Evolutionary conservation across 1,140 invertebrate species (phyloP).

Genomic region (Macrosteles quadrilineatus): DNA sequence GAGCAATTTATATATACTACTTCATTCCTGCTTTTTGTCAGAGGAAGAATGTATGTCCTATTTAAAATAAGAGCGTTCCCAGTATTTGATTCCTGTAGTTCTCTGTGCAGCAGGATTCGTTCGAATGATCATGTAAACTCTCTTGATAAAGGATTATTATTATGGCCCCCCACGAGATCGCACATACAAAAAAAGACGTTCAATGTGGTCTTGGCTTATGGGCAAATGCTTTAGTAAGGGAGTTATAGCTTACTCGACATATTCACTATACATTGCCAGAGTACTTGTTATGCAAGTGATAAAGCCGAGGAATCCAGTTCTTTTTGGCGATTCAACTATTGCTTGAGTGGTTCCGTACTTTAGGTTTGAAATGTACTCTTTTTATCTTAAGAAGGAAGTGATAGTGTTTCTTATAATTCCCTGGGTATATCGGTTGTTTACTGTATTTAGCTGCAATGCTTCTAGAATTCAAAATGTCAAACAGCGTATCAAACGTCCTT

Average conservation of each 20-base stretch:
- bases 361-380: background rate
- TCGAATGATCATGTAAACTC: slow-evolving; percentile 18
- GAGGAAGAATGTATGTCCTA: slow-evolving; percentile 1
- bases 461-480: slow-evolving; percentile 26
- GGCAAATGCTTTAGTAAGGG: slow-evolving; percentile 30
- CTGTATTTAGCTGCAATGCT: no score
- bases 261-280: no score
- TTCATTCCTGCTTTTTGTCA: background rate
- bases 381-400: background rate
- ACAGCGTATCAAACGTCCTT: no score
- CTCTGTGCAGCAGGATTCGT: no score
- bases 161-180: slow-evolving; percentile 30
- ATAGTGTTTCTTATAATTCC: background rate
- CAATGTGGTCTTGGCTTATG: slow-evolving; percentile 37
- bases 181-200: slow-evolving; percentile 37
- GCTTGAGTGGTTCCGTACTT: background rate
- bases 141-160: slow-evolving; percentile 35
- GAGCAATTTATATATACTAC: slow-evolving; percentile 17
- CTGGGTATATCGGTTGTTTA: no score
- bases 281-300: no score
- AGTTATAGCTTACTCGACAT: background rate
- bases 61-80: no score
- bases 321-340: background rate
- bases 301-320: slow-evolving; percentile 24
- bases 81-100: no score